A percentile compares a stretch with the other conserved stretches of the same genome.
Conservation (phyloP, 2,888 invertebrate genomes). For the Theretra japonica region DNA sequence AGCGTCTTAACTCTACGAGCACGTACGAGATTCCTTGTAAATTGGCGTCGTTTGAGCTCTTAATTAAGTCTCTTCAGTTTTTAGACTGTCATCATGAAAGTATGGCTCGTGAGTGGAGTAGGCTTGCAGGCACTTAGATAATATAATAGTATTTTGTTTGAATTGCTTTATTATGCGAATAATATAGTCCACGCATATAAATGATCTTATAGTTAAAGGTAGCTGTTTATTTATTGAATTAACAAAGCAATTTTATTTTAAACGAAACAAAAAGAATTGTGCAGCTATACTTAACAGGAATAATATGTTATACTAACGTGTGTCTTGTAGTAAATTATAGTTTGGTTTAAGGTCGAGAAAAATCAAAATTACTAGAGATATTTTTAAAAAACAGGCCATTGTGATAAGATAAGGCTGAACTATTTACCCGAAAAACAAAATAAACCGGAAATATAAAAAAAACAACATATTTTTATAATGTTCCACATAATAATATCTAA, state of each 20-base stretch:
- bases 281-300: too few species aligned
- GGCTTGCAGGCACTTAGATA: slow-evolving; percentile 22
- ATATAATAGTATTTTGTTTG: slow-evolving; percentile 1
- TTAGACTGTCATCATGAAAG: slow-evolving; percentile 58
- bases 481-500: background rate
- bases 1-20: slow-evolving; percentile 64
- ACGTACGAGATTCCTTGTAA: slow-evolving; percentile 74
- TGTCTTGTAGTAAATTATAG: too few species aligned
- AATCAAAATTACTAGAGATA: too few species aligned
- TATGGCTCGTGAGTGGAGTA: slow-evolving; percentile 26
- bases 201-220: too few species aligned
- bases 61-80: slow-evolving; percentile 81
- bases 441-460: background rate
- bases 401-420: too few species aligned
- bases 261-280: too few species aligned
- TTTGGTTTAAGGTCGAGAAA: too few species aligned
- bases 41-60: slow-evolving; percentile 79
- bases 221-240: too few species aligned
- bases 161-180: background rate
- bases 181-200: background rate
- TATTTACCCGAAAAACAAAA: too few species aligned
- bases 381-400: too few species aligned
- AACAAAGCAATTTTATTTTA: too few species aligned
- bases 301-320: too few species aligned
- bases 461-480: background rate